Base-by-base conservation (phyloP, 1,140 invertebrate genomes). In the Trinorchestia longiramus region DNA sequence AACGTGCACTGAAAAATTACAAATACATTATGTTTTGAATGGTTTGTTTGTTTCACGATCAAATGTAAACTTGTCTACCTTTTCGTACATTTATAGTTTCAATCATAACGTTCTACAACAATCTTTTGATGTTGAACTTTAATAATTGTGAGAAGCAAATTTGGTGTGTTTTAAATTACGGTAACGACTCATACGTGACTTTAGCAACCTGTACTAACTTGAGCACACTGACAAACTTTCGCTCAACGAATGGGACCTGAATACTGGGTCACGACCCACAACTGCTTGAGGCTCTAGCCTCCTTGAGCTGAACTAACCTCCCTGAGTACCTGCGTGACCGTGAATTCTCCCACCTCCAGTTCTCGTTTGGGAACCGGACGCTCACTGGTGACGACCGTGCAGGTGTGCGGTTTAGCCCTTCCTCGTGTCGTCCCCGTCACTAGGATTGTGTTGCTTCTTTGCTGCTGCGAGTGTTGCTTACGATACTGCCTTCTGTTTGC, bases 311-410 rank as follows among this genome's bases (percentile, higher is more conserved):
- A 36, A 77, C 28, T 77, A 36, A 36, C 62, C 28, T 77, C 28
- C 62, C 62, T 90, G 88, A 90, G 88, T 43, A 42, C 88, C 88
- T 90, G 88, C 41, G 62, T 77, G 62, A 77, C 62, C 62, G 62
- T 77, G 62, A 77, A 77, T 77, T 77, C 62, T 4, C 28, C 28
- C 88, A 36, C 43, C 88, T 90, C 43, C 41, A 42, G 88, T 90
- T 41, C 43, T 17, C 43, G 88, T 77, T 36, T 90, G 88, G 88
- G 88, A 90, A 90, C 88, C 88, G 88, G 88, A 90, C 88, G 88
- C 88, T 90, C 43, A 36, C 6, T 28, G 11, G 43, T 90, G 88
- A 42, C n/a, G 88, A 41, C 88, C 87, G 62, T 42, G 88, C 88
- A 90, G 88, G 88, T 90, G 88, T 36, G n/a, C 11, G 88, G 15